Evolutionary conservation across 1,140 invertebrate genomes (phyloP).

Genomic region (Conus ventricosus): DNA sequence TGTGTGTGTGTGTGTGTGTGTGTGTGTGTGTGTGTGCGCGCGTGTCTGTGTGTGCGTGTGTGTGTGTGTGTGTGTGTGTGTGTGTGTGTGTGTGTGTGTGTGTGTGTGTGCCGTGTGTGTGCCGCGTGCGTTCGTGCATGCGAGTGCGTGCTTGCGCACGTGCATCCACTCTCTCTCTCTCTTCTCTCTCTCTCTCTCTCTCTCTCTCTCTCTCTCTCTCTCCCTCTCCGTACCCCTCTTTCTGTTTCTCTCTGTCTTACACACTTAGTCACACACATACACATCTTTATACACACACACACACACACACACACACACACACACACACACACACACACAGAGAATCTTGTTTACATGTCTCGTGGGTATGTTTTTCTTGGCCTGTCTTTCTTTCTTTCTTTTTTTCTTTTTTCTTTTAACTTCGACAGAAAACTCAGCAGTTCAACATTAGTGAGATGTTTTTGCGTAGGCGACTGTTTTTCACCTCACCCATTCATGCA

Average conservation of each 20-base stretch:
- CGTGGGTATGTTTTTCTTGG: no score
- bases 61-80: not conserved
- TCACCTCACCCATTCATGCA: no score
- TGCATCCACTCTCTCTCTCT: not conserved
- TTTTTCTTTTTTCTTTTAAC: no score
- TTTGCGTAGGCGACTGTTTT: no score
- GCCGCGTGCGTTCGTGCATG: not conserved
- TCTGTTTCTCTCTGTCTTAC: not conserved
- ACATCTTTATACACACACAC: constrained; percentile 1
- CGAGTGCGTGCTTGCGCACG: not conserved
- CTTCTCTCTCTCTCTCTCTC: constrained; percentile 21
- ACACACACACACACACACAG: no score
- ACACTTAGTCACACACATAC: not conserved
- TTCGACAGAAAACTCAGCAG: no score
- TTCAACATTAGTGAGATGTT: no score
- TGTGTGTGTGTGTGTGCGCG: constrained; percentile 13
- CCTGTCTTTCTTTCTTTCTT: no score
- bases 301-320: constrained; percentile 12
- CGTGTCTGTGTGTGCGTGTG: not conserved
- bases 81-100: not conserved
- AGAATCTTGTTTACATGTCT: no score
- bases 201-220: constrained; percentile 9
- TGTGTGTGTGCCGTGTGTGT: not conserved
- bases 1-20: constrained; percentile 16
- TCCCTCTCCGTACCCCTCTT: not conserved